Base-by-base conservation (phyloP, 2,113 vertebrate species). In the Syrrhaptes paradoxus region DNA sequence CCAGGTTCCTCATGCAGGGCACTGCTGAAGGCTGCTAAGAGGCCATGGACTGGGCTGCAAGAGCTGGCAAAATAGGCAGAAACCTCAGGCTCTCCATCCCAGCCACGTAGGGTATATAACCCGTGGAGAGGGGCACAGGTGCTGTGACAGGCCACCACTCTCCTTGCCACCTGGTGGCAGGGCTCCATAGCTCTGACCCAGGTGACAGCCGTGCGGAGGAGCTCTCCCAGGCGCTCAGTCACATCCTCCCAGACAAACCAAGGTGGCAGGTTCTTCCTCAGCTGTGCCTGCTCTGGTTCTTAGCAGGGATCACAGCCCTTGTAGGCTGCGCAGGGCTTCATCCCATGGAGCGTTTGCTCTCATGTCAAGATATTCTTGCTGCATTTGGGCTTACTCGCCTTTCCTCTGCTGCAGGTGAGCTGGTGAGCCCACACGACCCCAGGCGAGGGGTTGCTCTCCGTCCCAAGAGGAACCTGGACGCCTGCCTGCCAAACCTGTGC, bases 401-500 rank as follows among this genome's bases (percentile, higher is more conserved):
- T 90, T 49, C 55, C 48, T 73, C 71, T 68, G 48, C 79, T 87
- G 48, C 83, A 97, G 97, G 76, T 65, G 48, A 90, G 36, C 81
- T 74, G 78, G 25, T 0, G 0, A 77, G 67, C 11, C 31, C 13
- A 3, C 46, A 1, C 6, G 34, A 28, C 49, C 17, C 0, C 1
- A 66, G 38, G 63, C 71, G 0, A 84, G 65, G 51, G 17, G 11
- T 34, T 63, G 65, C 55, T 6, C 18, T 76, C 10, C 94, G 0
- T 46, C 70, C 48, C 58, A 54, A 36, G 72, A 96, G 94, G 59
- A 96, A 52, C 59, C 49, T 5, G 1, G 73, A 58, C 0, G 0
- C 67, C 67, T 97, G 97, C 59, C 34, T 94, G 54, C 90, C 96
- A 46, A 97, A 93, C 62, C 97, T 59, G 0, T 97, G 97, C 86